Evolutionary conservation across 2,888 invertebrate genomes (phyloP).

Genomic region (Leucophenga montana): DNA sequence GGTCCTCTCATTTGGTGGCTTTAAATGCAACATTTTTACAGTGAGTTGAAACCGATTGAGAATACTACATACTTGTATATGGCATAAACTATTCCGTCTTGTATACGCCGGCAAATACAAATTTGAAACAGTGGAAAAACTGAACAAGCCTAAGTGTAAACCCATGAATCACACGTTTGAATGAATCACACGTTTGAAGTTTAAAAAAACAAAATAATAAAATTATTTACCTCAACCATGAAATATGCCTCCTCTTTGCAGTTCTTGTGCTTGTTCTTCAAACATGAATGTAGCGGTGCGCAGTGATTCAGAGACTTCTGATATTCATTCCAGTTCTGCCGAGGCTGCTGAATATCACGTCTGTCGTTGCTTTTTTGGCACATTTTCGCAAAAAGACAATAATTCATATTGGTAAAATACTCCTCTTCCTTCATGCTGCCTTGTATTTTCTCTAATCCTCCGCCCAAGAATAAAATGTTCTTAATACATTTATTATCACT

Average conservation of each 20-base stretch:
- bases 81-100: no score
- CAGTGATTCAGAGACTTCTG: slow-evolving; percentile 51
- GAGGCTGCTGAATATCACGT: slow-evolving; percentile 35
- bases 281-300: slow-evolving; percentile 52
- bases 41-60: no score
- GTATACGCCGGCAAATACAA: no score
- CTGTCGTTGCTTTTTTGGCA: slow-evolving; percentile 53
- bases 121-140: no score
- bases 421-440: slow-evolving; percentile 63
- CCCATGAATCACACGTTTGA: no score
- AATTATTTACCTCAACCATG: slow-evolving; percentile 37
- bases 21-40: no score
- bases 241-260: slow-evolving; percentile 67
- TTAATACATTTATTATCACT: neutral
- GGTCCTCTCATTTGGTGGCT: no score
- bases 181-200: no score
- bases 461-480: slow-evolving; percentile 50
- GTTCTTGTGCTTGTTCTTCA: slow-evolving; percentile 64
- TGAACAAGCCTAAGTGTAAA: no score
- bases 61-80: no score
- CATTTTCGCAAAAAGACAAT: slow-evolving; percentile 56
- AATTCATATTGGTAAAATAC: slow-evolving; percentile 59
- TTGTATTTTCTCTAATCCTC: slow-evolving; percentile 59
- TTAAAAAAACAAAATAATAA: no score
- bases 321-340: slow-evolving; percentile 57